Evolutionary conservation across 2,888 invertebrate genomes (phyloP).

Genomic region (Rhimphoctona megacephalus): DNA sequence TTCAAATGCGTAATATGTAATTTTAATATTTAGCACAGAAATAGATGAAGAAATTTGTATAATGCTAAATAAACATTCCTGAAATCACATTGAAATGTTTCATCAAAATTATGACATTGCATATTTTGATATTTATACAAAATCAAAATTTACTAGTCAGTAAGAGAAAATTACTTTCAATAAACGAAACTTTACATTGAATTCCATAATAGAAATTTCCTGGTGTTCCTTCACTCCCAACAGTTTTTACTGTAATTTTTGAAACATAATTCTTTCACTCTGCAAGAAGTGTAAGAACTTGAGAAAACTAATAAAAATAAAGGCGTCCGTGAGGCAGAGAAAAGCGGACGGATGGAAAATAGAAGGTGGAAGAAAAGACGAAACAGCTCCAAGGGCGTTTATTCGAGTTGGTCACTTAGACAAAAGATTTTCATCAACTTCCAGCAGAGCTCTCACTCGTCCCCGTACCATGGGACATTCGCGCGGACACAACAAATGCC

Average conservation of each 20-base stretch:
- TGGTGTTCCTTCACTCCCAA: not conserved
- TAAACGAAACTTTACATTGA: not conserved
- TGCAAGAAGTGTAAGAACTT: not conserved
- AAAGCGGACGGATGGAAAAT: constrained; percentile 14
- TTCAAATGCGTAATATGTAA: too few relatives aligned
- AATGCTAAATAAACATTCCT: too few relatives aligned
- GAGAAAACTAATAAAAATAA: constrained; percentile 10
- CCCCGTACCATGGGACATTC: constrained; percentile 60
- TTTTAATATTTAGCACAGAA: too few relatives aligned
- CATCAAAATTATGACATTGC: too few relatives aligned
- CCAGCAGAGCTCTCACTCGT: constrained; percentile 9
- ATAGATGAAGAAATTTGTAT: too few relatives aligned
- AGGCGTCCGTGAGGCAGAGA: not conserved
- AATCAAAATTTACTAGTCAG: not conserved
- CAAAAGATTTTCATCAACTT: constrained; percentile 64
- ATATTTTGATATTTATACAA: not conserved
- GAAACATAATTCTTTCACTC: not conserved
- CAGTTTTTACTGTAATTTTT: not conserved
- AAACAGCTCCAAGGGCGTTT: constrained; percentile 43
- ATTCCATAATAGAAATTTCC: not conserved
- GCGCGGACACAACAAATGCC: constrained; percentile 74
- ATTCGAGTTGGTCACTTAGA: constrained; percentile 68
- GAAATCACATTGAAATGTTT: too few relatives aligned
- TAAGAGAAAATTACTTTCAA: not conserved
- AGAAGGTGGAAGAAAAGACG: constrained; percentile 11